Conservation (phyloP, 1,140 invertebrate genomes). For the Tetragnatha versicolor region DNA sequence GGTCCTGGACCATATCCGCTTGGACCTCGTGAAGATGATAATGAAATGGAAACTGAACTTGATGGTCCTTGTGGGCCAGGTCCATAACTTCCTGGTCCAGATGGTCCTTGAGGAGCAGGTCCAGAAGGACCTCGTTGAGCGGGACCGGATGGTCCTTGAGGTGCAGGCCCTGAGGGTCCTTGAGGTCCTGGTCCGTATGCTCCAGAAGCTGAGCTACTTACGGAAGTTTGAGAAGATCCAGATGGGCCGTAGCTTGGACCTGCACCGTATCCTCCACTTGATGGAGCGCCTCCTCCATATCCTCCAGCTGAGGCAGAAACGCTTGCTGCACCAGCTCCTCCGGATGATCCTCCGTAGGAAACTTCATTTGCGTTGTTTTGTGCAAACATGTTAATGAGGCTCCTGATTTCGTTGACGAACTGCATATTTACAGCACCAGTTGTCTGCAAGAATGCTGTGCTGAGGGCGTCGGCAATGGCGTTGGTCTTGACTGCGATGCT, state of each 20-base stretch:
- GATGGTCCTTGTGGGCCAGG: background rate
- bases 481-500: background rate
- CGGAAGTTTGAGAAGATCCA: background rate
- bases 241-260: background rate
- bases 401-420: slow-evolving; percentile 4
- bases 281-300: background rate
- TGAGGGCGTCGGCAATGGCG: background rate
- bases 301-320: background rate
- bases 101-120: background rate
- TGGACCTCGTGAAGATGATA: background rate
- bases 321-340: background rate
- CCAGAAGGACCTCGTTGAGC: background rate
- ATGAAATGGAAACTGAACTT: background rate
- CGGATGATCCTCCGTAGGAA: background rate
- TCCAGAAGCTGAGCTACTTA: background rate
- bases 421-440: background rate
- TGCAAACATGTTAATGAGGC: background rate
- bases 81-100: background rate
- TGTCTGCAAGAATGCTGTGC: background rate
- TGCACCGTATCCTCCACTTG: background rate
- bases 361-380: background rate
- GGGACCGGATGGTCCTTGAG: background rate
- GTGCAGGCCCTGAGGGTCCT: background rate
- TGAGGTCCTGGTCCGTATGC: background rate
- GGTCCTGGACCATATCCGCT: background rate